These are phyloP conservation scores for Euclidia mi DNA, from an alignment of 2,888 invertebrate species.

Conservation along the genomic window DNA sequence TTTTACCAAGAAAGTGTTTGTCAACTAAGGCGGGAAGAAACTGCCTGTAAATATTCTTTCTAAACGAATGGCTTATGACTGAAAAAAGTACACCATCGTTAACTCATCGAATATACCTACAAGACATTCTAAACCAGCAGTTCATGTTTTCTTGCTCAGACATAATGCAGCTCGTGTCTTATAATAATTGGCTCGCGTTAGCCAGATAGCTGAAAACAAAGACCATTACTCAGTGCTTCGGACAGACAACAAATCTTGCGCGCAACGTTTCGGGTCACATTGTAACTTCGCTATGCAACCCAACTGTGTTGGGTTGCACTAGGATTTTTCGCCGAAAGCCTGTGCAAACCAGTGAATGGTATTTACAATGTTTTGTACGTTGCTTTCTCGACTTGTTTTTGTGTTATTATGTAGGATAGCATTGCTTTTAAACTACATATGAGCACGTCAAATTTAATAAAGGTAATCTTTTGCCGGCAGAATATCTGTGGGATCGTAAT, in stretches of 20 bases:
- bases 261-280: conserved; percentile 46
- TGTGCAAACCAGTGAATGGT: background rate
- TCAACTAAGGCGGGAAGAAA: too few relatives aligned
- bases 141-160: too few relatives aligned
- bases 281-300: conserved; percentile 46
- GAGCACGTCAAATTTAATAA: too few relatives aligned
- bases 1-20: too few relatives aligned
- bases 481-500: too few relatives aligned
- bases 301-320: conserved; percentile 45
- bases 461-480: too few relatives aligned
- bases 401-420: background rate
- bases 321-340: conserved; percentile 26
- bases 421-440: too few relatives aligned
- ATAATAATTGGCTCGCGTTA: conserved; percentile 16
- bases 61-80: too few relatives aligned
- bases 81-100: too few relatives aligned
- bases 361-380: background rate
- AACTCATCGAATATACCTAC: too few relatives aligned
- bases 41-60: too few relatives aligned
- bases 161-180: conserved; percentile 8
- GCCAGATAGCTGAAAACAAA: conserved; percentile 55
- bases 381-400: background rate
- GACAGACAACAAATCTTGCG: conserved; percentile 67
- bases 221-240: conserved; percentile 62
- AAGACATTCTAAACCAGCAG: too few relatives aligned